Evolutionary conservation across 1,140 invertebrate genomes (phyloP).

Genomic region (Pseudomyrmex gracilis): DNA sequence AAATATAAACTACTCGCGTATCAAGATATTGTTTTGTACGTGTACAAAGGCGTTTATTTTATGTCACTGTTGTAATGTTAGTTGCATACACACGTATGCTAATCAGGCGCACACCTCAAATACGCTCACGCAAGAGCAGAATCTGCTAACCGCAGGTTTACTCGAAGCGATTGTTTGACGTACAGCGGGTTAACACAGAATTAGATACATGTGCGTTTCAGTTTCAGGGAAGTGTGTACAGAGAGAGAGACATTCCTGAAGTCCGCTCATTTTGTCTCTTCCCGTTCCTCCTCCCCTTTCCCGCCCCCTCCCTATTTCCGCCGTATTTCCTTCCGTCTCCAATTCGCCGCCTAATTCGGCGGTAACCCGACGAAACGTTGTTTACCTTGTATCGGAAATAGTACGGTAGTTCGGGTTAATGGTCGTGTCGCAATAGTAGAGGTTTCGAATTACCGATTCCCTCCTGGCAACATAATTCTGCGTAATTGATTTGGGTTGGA

Average conservation of each 20-base stretch:
- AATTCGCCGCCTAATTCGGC: slow-evolving; percentile 44
- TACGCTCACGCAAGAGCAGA: background rate
- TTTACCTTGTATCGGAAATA: slow-evolving; percentile 28
- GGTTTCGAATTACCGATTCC: slow-evolving; percentile 40
- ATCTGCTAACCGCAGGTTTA: slow-evolving; percentile 20
- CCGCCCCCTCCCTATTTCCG: background rate
- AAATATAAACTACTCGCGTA: background rate
- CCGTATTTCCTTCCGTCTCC: background rate
- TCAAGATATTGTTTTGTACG: background rate
- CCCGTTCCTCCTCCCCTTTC: background rate
- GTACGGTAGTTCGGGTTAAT: background rate
- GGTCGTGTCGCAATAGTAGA: background rate
- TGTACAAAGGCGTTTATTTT: background rate
- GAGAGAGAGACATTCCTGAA: slow-evolving; percentile 56
- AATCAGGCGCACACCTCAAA: too few relatives aligned
- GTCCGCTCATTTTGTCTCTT: slow-evolving; percentile 23
- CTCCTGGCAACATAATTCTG: slow-evolving; percentile 18
- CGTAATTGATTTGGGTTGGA: slow-evolving; percentile 59
- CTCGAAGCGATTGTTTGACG: slow-evolving; percentile 65
- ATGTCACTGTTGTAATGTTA: background rate
- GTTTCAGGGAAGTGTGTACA: slow-evolving; percentile 46
- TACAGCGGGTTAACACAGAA: slow-evolving; percentile 64
- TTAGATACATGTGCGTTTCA: slow-evolving; percentile 63
- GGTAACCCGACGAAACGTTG: slow-evolving; percentile 40
- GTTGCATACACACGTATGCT: background rate